A percentile compares a stretch with the other conserved stretches of the same genome.
Evolutionary conservation across 2,888 invertebrate species (phyloP).

Genomic region (Drosophila recens): DNA sequence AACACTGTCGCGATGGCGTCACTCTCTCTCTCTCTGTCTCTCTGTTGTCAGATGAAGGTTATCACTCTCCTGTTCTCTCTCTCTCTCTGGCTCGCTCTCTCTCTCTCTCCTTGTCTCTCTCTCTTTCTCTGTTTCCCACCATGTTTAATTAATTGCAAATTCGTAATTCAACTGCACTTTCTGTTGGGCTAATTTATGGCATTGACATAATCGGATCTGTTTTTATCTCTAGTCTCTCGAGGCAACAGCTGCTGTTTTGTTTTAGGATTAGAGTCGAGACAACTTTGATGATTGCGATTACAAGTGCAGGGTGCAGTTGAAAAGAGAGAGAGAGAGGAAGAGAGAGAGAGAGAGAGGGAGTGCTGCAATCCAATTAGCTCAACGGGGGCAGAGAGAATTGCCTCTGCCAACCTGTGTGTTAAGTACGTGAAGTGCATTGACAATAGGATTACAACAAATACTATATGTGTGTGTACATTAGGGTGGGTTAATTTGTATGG

Average conservation of each 20-base stretch:
- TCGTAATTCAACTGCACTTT: slow-evolving; percentile 51
- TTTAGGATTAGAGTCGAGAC: slow-evolving; percentile 45
- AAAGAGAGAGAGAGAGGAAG: background rate
- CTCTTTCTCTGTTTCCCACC: background rate
- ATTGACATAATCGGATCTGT: slow-evolving; percentile 30
- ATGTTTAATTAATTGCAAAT: slow-evolving; percentile 61
- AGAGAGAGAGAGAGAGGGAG: too few species aligned
- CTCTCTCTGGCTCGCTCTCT: background rate
- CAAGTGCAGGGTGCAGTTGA: background rate
- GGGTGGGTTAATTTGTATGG: too few species aligned
- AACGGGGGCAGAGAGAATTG: slow-evolving; percentile 7
- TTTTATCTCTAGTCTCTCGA: slow-evolving; percentile 32
- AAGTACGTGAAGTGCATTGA: slow-evolving; percentile 18
- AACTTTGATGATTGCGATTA: slow-evolving; percentile 36
- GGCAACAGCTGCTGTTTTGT: slow-evolving; percentile 45
- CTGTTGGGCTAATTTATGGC: slow-evolving; percentile 61
- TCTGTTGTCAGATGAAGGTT: slow-evolving; percentile 48
- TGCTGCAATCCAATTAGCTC: slow-evolving; percentile 28
- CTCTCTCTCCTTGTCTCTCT: background rate
- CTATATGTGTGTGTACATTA: too few species aligned
- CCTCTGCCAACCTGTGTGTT: slow-evolving; percentile 2
- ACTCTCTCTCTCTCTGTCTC: slow-evolving; percentile 28
- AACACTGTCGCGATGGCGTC: slow-evolving; percentile 44
- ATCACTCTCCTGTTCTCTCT: slow-evolving; percentile 29
- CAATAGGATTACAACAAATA: slow-evolving; percentile 32